These are phyloP conservation scores for Acanthurus lineatus DNA, from an alignment of 2,797 vertebrate genomes.

Conservation along the genomic window DNA sequence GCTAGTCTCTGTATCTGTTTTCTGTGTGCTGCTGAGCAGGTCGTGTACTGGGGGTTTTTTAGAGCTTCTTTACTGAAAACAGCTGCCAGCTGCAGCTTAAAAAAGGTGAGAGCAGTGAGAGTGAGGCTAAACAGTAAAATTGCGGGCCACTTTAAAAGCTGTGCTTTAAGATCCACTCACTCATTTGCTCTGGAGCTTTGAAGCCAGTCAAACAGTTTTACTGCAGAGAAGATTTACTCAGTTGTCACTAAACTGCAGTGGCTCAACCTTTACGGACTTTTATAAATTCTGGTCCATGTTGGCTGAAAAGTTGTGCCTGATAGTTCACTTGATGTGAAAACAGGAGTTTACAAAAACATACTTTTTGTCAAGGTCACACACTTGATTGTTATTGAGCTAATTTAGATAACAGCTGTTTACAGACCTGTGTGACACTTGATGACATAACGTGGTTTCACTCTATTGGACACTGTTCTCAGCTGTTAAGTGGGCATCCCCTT, in stretches of 20 bases:
- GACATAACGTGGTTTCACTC: neutral
- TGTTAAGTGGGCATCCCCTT: too few species aligned
- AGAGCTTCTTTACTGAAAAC: neutral
- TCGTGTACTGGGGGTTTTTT: neutral
- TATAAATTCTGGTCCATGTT: neutral
- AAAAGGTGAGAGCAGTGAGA: neutral
- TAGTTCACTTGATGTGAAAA: neutral
- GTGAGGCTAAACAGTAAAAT: neutral
- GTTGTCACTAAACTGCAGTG: neutral
- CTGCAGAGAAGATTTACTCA: neutral
- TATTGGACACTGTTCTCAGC: neutral
- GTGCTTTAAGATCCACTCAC: neutral
- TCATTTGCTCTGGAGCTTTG: neutral
- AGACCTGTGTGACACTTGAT: neutral
- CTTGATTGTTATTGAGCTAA: neutral
- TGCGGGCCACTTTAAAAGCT: neutral
- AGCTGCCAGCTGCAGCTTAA: neutral
- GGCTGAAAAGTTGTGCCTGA: too few species aligned
- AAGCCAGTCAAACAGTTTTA: neutral
- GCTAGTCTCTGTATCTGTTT: neutral
- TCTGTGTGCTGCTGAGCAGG: neutral
- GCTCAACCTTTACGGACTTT: neutral
- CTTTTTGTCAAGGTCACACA: neutral
- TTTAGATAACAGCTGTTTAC: neutral
- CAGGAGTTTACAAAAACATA: too few species aligned